A percentile compares a stretch with the other conserved stretches of the same genome.
Conservation (phyloP, 1,140 invertebrate species). For the Cheumatopsyche charites region DNA sequence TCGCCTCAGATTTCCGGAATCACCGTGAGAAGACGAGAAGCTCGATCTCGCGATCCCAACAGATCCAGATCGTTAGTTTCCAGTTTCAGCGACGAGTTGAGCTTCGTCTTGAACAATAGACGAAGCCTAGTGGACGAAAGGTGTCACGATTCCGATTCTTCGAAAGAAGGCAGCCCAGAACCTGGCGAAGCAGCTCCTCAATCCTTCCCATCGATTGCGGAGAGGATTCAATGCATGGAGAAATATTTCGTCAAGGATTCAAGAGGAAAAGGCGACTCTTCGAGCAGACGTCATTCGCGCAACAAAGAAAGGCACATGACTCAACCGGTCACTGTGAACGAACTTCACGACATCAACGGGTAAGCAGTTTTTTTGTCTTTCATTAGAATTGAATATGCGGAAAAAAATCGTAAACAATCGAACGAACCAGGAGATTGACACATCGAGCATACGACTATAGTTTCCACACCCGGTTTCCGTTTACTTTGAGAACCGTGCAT, state of each 20-base stretch:
- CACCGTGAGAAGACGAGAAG: slow-evolving; percentile 58
- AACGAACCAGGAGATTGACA: too few species aligned
- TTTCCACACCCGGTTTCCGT: too few species aligned
- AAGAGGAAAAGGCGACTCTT: slow-evolving; percentile 53
- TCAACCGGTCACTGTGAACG: slow-evolving; percentile 70
- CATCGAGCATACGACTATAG: too few species aligned
- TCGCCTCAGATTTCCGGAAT: slow-evolving; percentile 48
- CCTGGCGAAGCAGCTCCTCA: slow-evolving; percentile 50
- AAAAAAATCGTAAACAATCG: too few species aligned
- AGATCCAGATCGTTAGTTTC: slow-evolving; percentile 59
- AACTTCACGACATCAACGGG: slow-evolving; percentile 64
- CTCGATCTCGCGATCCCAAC: slow-evolving; percentile 56
- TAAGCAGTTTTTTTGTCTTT: slow-evolving; percentile 53
- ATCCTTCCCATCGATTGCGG: slow-evolving; percentile 59
- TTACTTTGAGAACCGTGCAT: too few species aligned
- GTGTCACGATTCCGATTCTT: slow-evolving; percentile 50
- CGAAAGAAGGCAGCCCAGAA: slow-evolving; percentile 43
- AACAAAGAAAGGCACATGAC: slow-evolving; percentile 65
- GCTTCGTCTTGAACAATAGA: slow-evolving; percentile 58
- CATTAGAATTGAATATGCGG: too few species aligned
- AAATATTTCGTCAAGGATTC: slow-evolving; percentile 56
- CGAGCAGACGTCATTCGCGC: slow-evolving; percentile 56
- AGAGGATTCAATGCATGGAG: slow-evolving; percentile 60
- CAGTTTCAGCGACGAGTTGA: slow-evolving; percentile 59
- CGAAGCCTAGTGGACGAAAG: slow-evolving; percentile 58